Evolutionary conservation across 2,888 invertebrate genomes (phyloP), one percentile per base, ranked within the genome.

Genomic region (Auanema freiburgensis): DNA sequence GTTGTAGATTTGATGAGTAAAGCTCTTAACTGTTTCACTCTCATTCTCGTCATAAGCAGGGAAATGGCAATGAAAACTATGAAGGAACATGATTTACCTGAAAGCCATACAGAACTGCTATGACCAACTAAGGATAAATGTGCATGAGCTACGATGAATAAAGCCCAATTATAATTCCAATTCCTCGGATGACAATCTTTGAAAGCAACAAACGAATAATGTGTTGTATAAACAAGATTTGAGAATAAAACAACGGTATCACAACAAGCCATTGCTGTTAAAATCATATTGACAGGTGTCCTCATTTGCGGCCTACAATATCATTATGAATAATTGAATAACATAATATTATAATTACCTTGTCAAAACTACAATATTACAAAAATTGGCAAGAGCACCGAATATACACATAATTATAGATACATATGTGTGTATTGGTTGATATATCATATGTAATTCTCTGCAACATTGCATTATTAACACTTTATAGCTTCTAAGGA

Each of bases 251-350:
- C 83, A 11, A 83, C 77, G 0, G 80, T 80, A 59, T 83, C 83
- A 60, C 83, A 83, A 44, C 77, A 77, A 16, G 81, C 82, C 80
- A 83, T 83, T 41, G 80, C 83, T 2, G 78, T 77, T 33, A 83
- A 72, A 8, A 83, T 82, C 77, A 78, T 77, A 59, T 83, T 83
- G 11, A 83, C 81, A 6, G 83, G 83, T 21, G 78, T 80, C n/a
- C 83, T 72, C 83, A 83, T 83, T 42, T 76, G 67, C 50, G 77
- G 62, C 50, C 80, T 80, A 52, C 51, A 76, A 55, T 41, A 24
- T 14, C 61, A 33, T 33, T 33, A 33, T 33, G 33, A 33, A 33
- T 33, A 33, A 33, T 33, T 53, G 21, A 58, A 61, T 40, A 52
- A 18, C 33, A 33, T 33, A 5, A 33, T 33, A 8, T 33, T 33